A percentile compares a stretch with the other conserved stretches of the same genome.
Conservation (phyloP, 1,140 invertebrate genomes). For the Reticulitermes speratus region DNA sequence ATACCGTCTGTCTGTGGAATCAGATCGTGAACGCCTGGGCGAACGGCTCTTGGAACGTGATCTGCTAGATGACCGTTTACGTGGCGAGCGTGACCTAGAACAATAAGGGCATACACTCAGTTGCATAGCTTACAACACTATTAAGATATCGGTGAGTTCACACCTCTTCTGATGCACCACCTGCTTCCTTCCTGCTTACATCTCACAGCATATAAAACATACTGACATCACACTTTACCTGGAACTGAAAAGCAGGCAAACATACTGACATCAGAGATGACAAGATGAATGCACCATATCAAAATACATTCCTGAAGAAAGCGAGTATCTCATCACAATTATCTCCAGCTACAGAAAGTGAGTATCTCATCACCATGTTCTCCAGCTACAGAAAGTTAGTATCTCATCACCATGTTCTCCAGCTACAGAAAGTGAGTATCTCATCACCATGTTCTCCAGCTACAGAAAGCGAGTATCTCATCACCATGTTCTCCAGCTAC, state of each 20-base stretch:
- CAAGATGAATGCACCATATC: neutral
- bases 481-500: neutral
- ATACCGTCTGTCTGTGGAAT: constrained; percentile 52
- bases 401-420: neutral
- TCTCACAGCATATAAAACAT: constrained; percentile 26
- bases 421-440: neutral
- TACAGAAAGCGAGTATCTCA: neutral
- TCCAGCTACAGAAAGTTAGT: neutral
- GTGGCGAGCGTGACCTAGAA: constrained; percentile 49
- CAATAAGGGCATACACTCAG: constrained; percentile 43
- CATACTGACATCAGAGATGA: neutral
- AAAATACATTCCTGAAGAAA: neutral
- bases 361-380: neutral
- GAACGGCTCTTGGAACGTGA: constrained; percentile 46
- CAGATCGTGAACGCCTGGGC: constrained; percentile 51
- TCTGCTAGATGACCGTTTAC: constrained; percentile 47
- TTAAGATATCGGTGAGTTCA: constrained; percentile 16
- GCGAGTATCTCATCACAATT: neutral
- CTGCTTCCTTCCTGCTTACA: neutral
- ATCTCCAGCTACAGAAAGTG: neutral
- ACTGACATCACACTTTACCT: constrained; percentile 18
- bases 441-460: neutral
- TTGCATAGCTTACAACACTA: constrained; percentile 37
- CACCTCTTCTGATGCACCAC: constrained; percentile 8
- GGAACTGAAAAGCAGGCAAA: neutral